Evolutionary conservation across 2,113 vertebrate species (phyloP).

Genomic region (Otus sunia): DNA sequence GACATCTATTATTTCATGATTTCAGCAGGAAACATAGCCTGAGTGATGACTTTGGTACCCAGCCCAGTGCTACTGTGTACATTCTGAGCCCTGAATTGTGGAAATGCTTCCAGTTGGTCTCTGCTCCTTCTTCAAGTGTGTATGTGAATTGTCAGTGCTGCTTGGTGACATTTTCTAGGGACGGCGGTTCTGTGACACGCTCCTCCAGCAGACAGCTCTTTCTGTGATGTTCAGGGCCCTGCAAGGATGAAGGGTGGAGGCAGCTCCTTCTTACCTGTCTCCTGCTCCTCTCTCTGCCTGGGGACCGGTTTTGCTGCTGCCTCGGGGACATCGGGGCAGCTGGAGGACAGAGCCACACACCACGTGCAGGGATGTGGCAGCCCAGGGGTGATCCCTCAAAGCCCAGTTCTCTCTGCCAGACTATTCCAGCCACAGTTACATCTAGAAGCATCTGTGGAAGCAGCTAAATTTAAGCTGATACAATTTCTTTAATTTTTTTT

Average conservation of each 20-base stretch:
- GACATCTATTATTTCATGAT: constrained; percentile 56
- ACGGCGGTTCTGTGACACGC: accelerated
- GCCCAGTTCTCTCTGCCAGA: not conserved
- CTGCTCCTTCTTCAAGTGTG: not conserved
- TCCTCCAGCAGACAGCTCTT: not conserved
- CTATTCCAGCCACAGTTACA: not conserved
- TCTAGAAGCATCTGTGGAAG: not conserved
- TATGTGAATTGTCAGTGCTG: not conserved
- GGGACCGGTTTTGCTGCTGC: not conserved
- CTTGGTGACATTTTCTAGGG: not conserved
- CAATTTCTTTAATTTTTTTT: not conserved
- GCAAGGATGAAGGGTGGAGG: not conserved
- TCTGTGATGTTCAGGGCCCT: not conserved
- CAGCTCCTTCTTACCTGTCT: not conserved
- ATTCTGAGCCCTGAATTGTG: not conserved
- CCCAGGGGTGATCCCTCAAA: not conserved
- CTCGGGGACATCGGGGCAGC: accelerated
- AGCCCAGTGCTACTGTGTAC: constrained; percentile 21
- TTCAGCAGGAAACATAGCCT: constrained; percentile 37
- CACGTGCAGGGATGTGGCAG: not conserved
- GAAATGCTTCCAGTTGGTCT: not conserved
- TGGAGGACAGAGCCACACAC: not conserved
- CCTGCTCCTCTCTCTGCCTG: not conserved
- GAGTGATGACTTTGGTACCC: constrained; percentile 43
- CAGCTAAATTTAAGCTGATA: not conserved